Conservation (phyloP, 2,113 vertebrate species). For the Melanostigma gelatinosum region DNA sequence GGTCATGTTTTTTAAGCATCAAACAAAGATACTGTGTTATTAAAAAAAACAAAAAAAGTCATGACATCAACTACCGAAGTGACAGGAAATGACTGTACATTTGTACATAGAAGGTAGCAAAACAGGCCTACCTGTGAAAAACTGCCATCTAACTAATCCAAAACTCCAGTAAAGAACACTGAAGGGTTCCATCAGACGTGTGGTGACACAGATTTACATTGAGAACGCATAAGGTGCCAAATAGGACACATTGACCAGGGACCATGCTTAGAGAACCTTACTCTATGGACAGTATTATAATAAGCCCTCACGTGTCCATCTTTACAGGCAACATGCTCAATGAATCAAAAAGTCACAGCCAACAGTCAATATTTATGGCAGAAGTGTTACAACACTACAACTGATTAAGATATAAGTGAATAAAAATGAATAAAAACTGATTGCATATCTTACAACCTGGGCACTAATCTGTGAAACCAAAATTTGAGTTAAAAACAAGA, state of each 20-base stretch:
- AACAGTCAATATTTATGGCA: background rate
- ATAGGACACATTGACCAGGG: background rate
- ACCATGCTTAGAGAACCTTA: background rate
- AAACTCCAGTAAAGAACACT: slow-evolving; percentile 20
- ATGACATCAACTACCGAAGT: slow-evolving; percentile 49
- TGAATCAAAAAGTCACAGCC: background rate
- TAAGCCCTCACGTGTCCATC: background rate
- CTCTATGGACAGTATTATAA: background rate
- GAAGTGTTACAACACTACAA: background rate
- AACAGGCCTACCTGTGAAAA: slow-evolving; percentile 1
- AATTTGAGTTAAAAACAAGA: background rate
- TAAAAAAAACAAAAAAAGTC: slow-evolving; percentile 20
- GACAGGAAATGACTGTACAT: slow-evolving; percentile 68
- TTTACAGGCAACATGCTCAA: background rate
- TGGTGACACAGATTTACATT: background rate
- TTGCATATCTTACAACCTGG: slow-evolving; percentile 4
- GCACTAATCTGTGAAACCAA: slow-evolving; percentile 7
- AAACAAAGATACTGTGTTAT: slow-evolving; percentile 43
- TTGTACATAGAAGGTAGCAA: slow-evolving; percentile 62
- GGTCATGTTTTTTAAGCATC: slow-evolving; percentile 32
- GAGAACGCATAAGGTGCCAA: slow-evolving; percentile 21
- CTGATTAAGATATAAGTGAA: background rate
- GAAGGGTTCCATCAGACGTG: background rate
- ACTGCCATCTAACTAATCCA: slow-evolving; percentile 11
- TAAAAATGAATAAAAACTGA: slow-evolving; percentile 3